Evolutionary conservation across 2,113 vertebrate species (phyloP), one percentile per base, ranked within the genome.

Genomic region (Reinhardtius hippoglossoides): DNA sequence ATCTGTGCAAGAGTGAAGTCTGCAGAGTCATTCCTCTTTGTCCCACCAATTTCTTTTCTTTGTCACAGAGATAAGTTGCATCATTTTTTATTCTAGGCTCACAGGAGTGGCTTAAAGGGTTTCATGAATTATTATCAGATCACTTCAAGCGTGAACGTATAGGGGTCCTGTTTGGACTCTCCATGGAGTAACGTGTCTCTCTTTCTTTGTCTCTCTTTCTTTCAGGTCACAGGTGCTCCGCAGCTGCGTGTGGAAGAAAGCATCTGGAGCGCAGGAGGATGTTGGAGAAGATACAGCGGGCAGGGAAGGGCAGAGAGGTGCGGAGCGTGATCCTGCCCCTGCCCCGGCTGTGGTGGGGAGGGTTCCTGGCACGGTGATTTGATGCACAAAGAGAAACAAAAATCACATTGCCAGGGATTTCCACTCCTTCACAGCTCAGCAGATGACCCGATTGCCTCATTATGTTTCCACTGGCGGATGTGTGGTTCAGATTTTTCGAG

Each of bases 331-430:
- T 74, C 57, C 48, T 26, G 58, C 78, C 71, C 69, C 71, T 76
- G 61, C 50, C 75, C 61, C 56, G 42, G 93, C 93, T 92, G 93
- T 89, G 91, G 86, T 84, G 91, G 94, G 92, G 93, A 89, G 95
- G 95, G 94, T 95, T 95, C 94, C 94, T 95, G 94, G 94, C 93
- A 94, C 90, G 91, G 95, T 95, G 95, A 95, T 95, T 95, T 95
- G 93, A 92, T 95, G 88, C 89, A 94, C 83, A 93, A 93, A 93
- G 87, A 92, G 79, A 93, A 93, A 93, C 88, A 76, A 94, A 95
- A 95, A 95, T 95, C 95, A 95, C 95, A 95, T 95, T 95, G 95
- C 95, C 95, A 95, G 95, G 95, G 95, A 95, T 95, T 95, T 95
- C 95, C 95, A 95, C 94, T 89, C 90, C 89, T 90, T 89, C 89